Conservation (phyloP, 2,888 invertebrate species). For the Agrochola circellaris region DNA sequence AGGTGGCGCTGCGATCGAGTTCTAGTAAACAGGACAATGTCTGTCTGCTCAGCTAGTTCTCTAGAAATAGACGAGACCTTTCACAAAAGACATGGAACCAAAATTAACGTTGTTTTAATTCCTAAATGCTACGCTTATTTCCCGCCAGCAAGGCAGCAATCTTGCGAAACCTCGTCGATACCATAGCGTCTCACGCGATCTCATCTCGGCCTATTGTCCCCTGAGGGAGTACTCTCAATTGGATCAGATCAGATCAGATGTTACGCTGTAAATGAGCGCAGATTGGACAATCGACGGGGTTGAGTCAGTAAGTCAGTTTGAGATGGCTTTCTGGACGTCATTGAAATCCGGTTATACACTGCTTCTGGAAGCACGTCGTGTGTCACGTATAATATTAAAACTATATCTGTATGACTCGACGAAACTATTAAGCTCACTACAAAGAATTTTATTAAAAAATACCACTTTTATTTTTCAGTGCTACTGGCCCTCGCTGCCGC, state of each 20-base stretch:
- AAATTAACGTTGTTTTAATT: conserved; percentile 8
- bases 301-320: neutral
- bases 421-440: neutral
- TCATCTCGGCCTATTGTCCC: conserved; percentile 53
- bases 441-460: neutral
- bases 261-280: conserved; percentile 20
- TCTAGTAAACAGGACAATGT: no score
- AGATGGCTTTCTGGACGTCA: neutral
- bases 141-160: conserved; percentile 23
- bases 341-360: neutral
- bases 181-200: conserved; percentile 58
- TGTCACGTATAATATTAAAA: neutral
- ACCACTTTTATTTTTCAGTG: conserved; percentile 76
- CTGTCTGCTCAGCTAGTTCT: no score
- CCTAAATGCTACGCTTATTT: conserved; percentile 39
- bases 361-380: neutral
- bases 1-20: no score
- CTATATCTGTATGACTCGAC: neutral
- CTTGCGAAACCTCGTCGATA: conserved; percentile 47
- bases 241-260: conserved; percentile 31
- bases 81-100: no score
- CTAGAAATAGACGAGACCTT: neutral
- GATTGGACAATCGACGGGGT: conserved; percentile 18
- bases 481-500: conserved; percentile 82
- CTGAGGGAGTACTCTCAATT: conserved; percentile 38